Base-by-base conservation (phyloP, 2,888 invertebrate genomes). In the Calephelis perditalis region DNA sequence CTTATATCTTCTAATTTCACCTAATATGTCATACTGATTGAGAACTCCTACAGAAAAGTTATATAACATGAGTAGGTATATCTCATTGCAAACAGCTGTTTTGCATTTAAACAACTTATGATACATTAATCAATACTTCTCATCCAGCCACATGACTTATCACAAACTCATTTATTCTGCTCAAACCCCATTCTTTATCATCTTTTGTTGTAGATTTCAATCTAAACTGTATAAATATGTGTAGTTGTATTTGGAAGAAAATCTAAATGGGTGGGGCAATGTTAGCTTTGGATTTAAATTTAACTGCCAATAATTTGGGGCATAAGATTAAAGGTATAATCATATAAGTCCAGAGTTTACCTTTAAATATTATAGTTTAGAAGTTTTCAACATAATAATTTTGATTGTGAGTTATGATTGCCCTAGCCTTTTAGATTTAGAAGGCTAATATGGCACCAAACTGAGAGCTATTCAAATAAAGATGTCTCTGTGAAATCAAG, bases 151-250 rank as follows among this genome's bases (percentile, higher is more conserved):
- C 6, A 44, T 35, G 35, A 52, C 44, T 55, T 58, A 73, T 73
- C 73, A 73, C 72, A 74, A 84, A 86, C 89, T 90, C 89, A 88
- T 89, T 86, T 81, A 84, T 79, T 89, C 89, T 89, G 88, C 85
- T 84, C 80, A 79, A 84, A 85, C 88, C 89, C 86, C 87, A 86
- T 87, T 80, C 81, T 82, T 82, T 77, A 74, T 80, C 82, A 79
- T 69, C 80, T 79, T 79, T 80, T 78, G 71, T 80, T 79, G 77
- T 78, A 79, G 79, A 76, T 82, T 45, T 62, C 7, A 47, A 37
- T 47, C 3, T 47, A 47, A 52, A 10, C 26, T 52, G 52, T 52
- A 52, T 10, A 35, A 52, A 52, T 10, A 15, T 12, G 6, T 12
- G 11, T 46, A 46, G 45, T 6, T 45, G n/a, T 9, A 15, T 35